Percentiles rank a stretch among this genome's conserved stretches.
These are phyloP conservation scores for Cloeon dipterum DNA, from an alignment of 2,888 invertebrate genomes.

Conservation along the genomic window DNA sequence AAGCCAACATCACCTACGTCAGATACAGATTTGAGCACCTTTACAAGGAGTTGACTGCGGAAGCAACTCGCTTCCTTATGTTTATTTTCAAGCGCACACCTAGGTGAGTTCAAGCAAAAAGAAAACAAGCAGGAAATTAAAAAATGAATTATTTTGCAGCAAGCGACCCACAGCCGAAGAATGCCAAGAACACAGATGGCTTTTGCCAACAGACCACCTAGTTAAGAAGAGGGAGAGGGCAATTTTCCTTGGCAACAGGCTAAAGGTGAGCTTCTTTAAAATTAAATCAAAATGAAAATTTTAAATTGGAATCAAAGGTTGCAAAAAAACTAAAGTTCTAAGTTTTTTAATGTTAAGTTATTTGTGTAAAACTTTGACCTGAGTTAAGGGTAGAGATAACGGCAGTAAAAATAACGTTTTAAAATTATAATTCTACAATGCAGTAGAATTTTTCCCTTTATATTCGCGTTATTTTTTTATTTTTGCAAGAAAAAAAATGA, in stretches of 20 bases:
- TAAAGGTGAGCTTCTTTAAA: slow-evolving; percentile 55
- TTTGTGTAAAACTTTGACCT: too few species aligned
- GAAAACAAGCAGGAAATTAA: too few species aligned
- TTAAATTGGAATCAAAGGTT: too few species aligned
- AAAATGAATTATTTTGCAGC: slow-evolving; percentile 21
- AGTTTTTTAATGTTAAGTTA: too few species aligned
- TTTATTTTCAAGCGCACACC: slow-evolving; percentile 86
- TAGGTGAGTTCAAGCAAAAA: slow-evolving; percentile 30
- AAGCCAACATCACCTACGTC: slow-evolving; percentile 78
- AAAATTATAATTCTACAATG: too few species aligned
- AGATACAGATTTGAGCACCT: slow-evolving; percentile 84
- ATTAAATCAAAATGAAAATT: too few species aligned
- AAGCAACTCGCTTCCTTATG: slow-evolving; percentile 84
- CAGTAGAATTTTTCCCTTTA: too few species aligned
- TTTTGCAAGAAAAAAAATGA: too few species aligned
- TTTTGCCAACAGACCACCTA: slow-evolving; percentile 79
- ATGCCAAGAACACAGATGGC: slow-evolving; percentile 89
- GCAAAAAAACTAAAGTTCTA: too few species aligned
- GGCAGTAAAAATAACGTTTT: too few species aligned
- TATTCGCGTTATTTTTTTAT: too few species aligned
- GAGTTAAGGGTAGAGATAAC: too few species aligned
- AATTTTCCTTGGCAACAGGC: slow-evolving; percentile 58
- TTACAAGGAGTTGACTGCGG: slow-evolving; percentile 83
- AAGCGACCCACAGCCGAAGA: slow-evolving; percentile 89
- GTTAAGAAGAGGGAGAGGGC: slow-evolving; percentile 76